Percentiles rank a stretch among this genome's conserved stretches.
Conservation (phyloP, 2,113 vertebrate species). For the pig (Sus scrofa) region T2T-Sscrofa CM000826.6:29035501-29036000, state of each 20-base stretch:
- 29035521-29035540: constrained; percentile 54
- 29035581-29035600: not conserved
- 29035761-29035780: too few species aligned
- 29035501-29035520: constrained; percentile 73
- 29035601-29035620: not conserved
- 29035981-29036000: not conserved
- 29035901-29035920: not conserved
- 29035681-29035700: not conserved
- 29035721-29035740: too few species aligned
- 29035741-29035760: too few species aligned
- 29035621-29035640: not conserved
- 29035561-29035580: not conserved
- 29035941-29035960: not conserved
- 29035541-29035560: not conserved
- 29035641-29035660: not conserved
- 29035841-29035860: too few species aligned
- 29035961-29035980: not conserved
- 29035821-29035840: too few species aligned
- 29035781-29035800: too few species aligned
- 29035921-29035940: not conserved
- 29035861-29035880: too few species aligned
- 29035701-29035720: too few species aligned
- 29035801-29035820: too few species aligned
- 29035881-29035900: too few species aligned
- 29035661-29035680: not conserved